These are phyloP conservation scores for Operophtera brumata DNA, from an alignment of 2,888 invertebrate genomes.

Conservation along the genomic window DNA sequence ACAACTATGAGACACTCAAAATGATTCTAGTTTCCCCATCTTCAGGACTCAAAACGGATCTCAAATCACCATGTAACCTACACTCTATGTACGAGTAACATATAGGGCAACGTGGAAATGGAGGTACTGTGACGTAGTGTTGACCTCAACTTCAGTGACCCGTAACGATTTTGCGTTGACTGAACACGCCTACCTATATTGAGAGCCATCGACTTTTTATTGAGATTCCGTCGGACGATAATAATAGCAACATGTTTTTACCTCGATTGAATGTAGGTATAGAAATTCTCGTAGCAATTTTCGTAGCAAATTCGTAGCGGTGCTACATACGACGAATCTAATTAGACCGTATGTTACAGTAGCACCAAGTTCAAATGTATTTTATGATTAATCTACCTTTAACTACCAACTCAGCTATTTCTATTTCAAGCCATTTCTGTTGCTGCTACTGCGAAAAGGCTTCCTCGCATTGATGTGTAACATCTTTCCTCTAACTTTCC, in stretches of 20 bases:
- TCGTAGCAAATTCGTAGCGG: not conserved
- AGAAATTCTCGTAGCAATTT: not conserved
- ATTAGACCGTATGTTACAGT: not conserved
- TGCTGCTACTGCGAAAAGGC: too few species aligned
- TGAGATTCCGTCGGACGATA: slow-evolving; percentile 7
- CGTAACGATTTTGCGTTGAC: slow-evolving; percentile 32
- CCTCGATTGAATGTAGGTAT: slow-evolving; percentile 3
- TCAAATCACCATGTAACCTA: too few species aligned
- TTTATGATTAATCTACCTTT: too few species aligned
- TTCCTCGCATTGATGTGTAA: too few species aligned
- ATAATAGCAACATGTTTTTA: slow-evolving; percentile 11
- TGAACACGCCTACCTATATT: slow-evolving; percentile 20
- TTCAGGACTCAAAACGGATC: too few species aligned
- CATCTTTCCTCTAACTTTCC: too few species aligned
- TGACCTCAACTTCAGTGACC: slow-evolving; percentile 32
- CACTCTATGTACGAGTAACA: too few species aligned
- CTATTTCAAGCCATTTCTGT: too few species aligned
- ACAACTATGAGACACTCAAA: too few species aligned
- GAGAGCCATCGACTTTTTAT: slow-evolving; percentile 20
- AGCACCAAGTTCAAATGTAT: not conserved
- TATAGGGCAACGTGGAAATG: not conserved
- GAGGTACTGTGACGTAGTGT: slow-evolving; percentile 21
- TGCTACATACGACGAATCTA: not conserved
- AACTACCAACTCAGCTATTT: too few species aligned
- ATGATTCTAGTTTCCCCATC: too few species aligned